Conservation (phyloP, 2,888 invertebrate species). For the Oasisia sp. region DNA sequence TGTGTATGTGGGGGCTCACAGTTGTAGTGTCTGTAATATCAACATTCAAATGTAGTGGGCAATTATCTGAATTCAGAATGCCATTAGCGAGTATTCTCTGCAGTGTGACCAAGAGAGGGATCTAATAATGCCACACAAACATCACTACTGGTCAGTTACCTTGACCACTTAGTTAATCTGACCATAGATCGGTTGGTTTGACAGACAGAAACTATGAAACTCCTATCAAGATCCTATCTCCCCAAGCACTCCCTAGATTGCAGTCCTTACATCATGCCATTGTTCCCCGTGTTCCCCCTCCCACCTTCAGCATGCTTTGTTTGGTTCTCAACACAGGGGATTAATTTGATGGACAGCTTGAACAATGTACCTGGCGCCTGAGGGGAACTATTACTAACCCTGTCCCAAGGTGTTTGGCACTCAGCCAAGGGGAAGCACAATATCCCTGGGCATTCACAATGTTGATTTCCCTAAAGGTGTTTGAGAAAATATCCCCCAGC, state of each 20-base stretch:
- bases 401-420: not conserved
- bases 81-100: not conserved
- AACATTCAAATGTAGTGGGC: not conserved
- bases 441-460: conserved; percentile 6
- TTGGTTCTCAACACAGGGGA: not conserved
- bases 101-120: not conserved
- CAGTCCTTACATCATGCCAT: not conserved
- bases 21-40: not conserved
- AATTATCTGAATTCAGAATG: not conserved
- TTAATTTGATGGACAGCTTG: conserved; percentile 12
- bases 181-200: not conserved
- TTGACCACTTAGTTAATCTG: not conserved
- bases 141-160: not conserved
- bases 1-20: not conserved
- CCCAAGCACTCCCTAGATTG: not conserved
- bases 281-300: not conserved
- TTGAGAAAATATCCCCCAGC: not conserved
- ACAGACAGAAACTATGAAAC: not conserved
- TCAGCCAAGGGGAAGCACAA: not conserved
- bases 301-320: not conserved
- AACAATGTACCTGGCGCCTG: not conserved
- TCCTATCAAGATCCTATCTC: not conserved
- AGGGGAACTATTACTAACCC: not conserved
- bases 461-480: conserved; percentile 17
- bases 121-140: not conserved